Evolutionary conservation across 2,888 invertebrate species (phyloP).

Genomic region (Hyles lineata): DNA sequence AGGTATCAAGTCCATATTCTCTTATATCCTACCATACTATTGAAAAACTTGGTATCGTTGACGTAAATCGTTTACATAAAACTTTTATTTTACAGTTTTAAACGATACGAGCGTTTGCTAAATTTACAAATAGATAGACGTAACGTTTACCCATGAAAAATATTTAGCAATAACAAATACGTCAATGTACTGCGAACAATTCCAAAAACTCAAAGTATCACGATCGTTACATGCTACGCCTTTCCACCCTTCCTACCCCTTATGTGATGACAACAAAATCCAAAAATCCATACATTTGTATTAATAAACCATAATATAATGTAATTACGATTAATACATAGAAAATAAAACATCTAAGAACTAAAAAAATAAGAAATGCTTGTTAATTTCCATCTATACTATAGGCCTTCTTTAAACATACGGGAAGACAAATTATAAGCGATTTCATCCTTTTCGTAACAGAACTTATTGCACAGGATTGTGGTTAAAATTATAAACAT

Average conservation of each 20-base stretch:
- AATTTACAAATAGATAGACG: conserved; percentile 11
- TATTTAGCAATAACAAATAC: not conserved
- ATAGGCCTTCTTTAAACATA: conserved; percentile 64
- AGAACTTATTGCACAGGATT: conserved; percentile 57
- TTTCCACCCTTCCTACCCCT: not conserved
- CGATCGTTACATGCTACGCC: conserved; percentile 5
- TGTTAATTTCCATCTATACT: conserved; percentile 55
- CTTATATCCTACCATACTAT: conserved; percentile 17
- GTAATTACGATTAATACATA: conserved; percentile 43
- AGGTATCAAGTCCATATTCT: conserved; percentile 26
- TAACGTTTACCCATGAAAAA: not conserved
- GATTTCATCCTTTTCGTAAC: conserved; percentile 42
- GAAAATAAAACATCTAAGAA: conserved; percentile 50
- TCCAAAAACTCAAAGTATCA: not conserved
- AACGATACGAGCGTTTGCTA: not conserved
- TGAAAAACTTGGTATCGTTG: conserved; percentile 17
- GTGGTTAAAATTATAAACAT: conserved; percentile 2
- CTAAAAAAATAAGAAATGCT: conserved; percentile 62
- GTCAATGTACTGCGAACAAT: not conserved
- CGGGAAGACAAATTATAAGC: conserved; percentile 62
- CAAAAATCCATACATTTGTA: conserved; percentile 42
- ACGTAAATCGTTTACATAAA: conserved; percentile 11
- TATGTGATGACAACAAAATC: conserved; percentile 22
- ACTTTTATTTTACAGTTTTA: not conserved
- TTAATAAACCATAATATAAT: conserved; percentile 50